Conservation (phyloP, 1,140 invertebrate genomes). For the Zophobas atratus region DNA sequence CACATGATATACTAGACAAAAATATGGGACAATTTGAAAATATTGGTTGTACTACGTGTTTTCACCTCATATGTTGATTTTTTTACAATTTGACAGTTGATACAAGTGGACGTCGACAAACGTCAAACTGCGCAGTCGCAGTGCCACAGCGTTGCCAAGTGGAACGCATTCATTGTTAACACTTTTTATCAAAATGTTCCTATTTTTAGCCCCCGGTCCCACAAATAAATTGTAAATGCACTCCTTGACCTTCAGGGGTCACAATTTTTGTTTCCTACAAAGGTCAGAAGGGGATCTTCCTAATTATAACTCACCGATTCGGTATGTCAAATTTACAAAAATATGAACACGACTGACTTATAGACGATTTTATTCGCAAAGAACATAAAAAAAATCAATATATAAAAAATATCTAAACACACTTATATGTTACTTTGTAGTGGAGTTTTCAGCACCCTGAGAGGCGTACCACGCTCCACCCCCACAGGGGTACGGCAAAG, state of each 20-base stretch:
- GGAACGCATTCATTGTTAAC: not conserved
- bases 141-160: not conserved
- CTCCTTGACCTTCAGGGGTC: no score
- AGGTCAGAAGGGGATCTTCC: no score
- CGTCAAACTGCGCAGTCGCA: slow-evolving; percentile 8
- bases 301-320: no score
- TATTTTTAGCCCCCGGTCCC: not conserved
- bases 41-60: slow-evolving; percentile 44
- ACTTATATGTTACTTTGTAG: not conserved
- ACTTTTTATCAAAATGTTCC: not conserved
- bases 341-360: no score
- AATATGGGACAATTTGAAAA: slow-evolving; percentile 37
- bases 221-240: no score
- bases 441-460: slow-evolving; percentile 51
- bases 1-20: slow-evolving; percentile 28
- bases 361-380: not conserved
- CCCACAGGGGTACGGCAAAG: slow-evolving; percentile 51
- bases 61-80: slow-evolving; percentile 45
- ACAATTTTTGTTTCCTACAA: no score
- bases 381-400: not conserved
- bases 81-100: slow-evolving; percentile 36
- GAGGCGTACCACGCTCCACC: slow-evolving; percentile 53
- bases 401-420: not conserved
- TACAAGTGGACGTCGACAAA: slow-evolving; percentile 10
- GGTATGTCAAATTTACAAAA: no score